phyloP scores from a whole-genome alignment of 2,113 vertebrate species.

The Jacana jacana region DNA sequence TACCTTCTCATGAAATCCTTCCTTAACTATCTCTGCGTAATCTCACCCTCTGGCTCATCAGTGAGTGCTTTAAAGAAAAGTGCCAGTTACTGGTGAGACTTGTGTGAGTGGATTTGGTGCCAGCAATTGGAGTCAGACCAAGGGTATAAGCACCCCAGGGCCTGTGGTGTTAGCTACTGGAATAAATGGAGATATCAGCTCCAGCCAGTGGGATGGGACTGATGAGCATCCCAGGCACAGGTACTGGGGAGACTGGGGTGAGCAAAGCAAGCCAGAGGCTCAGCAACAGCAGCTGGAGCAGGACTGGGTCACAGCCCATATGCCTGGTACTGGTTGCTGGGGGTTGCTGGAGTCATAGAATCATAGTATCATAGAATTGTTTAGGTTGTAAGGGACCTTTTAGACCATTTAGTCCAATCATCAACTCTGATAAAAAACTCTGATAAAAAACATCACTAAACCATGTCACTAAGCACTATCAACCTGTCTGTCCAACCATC shows the following conservation, averaged over 20 bases:
- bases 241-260: fast-evolving
- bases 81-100: background rate
- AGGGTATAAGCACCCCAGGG: too few relatives aligned
- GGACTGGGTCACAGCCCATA: too few relatives aligned
- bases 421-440: too few relatives aligned
- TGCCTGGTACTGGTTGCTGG: too few relatives aligned
- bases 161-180: background rate
- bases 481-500: too few relatives aligned
- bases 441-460: too few relatives aligned
- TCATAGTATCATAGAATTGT: too few relatives aligned
- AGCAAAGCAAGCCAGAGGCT: background rate
- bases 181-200: background rate
- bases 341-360: too few relatives aligned
- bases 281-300: too few relatives aligned
- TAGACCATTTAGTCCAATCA: too few relatives aligned
- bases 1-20: background rate
- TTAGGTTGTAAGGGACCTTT: too few relatives aligned
- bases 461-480: too few relatives aligned
- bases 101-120: background rate
- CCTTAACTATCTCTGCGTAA: background rate
- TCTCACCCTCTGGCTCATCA: background rate
- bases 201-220: background rate
- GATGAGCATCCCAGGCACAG: background rate
- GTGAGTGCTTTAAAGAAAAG: background rate
- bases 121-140: fast-evolving